These are phyloP conservation scores for Deilephila elpenor DNA, from an alignment of 2,888 invertebrate species.

Conservation along the genomic window DNA sequence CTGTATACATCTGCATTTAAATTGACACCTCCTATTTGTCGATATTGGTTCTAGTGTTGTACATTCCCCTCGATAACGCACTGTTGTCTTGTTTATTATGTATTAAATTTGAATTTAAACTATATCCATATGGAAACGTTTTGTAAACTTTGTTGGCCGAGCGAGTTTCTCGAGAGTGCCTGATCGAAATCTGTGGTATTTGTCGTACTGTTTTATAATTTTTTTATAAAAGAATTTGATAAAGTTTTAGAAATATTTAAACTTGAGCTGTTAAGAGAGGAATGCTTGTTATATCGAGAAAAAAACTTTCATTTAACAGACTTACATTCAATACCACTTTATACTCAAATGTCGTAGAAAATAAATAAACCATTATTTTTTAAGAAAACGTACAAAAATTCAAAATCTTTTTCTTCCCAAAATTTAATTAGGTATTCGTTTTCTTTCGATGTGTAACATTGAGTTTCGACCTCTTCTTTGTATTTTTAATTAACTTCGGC, in stretches of 20 bases:
- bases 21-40: slow-evolving; percentile 42
- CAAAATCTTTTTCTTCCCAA: too few relatives aligned
- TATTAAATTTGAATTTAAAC: slow-evolving; percentile 24
- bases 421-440: neutral
- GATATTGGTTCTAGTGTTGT: slow-evolving; percentile 25
- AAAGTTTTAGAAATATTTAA: neutral
- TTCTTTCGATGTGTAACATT: neutral
- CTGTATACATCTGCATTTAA: slow-evolving; percentile 50
- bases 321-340: too few relatives aligned
- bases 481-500: neutral
- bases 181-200: neutral
- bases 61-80: slow-evolving; percentile 19
- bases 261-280: too few relatives aligned
- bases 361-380: too few relatives aligned
- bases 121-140: neutral
- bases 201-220: neutral
- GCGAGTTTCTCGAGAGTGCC: neutral
- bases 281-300: too few relatives aligned
- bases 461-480: neutral
- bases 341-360: too few relatives aligned
- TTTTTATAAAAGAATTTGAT: neutral
- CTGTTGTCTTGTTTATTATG: slow-evolving; percentile 8
- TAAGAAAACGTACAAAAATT: too few relatives aligned
- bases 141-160: neutral
- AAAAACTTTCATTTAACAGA: too few relatives aligned